Conservation (phyloP, 2,888 invertebrate species). For the Coecobrya sp. region DNA sequence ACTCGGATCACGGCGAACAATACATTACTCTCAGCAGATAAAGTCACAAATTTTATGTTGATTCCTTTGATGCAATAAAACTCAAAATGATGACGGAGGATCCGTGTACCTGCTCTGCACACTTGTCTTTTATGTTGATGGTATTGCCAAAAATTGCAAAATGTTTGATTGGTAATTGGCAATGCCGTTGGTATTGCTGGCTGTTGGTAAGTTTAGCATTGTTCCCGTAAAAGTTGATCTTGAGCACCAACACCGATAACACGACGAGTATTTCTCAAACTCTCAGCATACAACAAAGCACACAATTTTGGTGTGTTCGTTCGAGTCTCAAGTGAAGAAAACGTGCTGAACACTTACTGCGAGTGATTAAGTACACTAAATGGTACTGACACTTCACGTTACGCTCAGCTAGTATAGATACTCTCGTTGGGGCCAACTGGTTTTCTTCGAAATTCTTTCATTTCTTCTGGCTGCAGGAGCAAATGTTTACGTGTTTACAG, state of each 20-base stretch:
- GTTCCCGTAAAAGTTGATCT: slow-evolving; percentile 54
- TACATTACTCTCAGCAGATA: slow-evolving; percentile 28
- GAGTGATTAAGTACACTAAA: slow-evolving; percentile 53
- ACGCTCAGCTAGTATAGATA: slow-evolving; percentile 30
- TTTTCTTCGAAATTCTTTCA: slow-evolving; percentile 48
- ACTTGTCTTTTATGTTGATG: slow-evolving; percentile 35
- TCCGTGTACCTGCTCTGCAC: not conserved
- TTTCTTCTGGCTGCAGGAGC: slow-evolving; percentile 10
- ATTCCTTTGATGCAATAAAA: slow-evolving; percentile 51
- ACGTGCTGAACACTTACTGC: slow-evolving; percentile 40
- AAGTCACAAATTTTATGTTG: slow-evolving; percentile 51
- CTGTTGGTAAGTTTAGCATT: not conserved
- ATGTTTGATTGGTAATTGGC: slow-evolving; percentile 50
- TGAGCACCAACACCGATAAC: not conserved
- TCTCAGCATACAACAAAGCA: not conserved
- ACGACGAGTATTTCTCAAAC: not conserved
- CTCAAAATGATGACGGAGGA: slow-evolving; percentile 4
- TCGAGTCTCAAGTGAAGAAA: slow-evolving; percentile 10
- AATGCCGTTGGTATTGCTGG: slow-evolving; percentile 36
- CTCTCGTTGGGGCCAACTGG: slow-evolving; percentile 47
- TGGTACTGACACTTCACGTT: slow-evolving; percentile 50
- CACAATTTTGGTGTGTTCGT: not conserved
- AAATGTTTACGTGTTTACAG: slow-evolving; percentile 27
- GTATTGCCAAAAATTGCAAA: slow-evolving; percentile 33
- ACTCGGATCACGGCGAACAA: not conserved